A percentile compares a stretch with the other conserved stretches of the same genome.
Evolutionary conservation across 2,888 invertebrate genomes (phyloP).

Genomic region (Copidosoma aretas): DNA sequence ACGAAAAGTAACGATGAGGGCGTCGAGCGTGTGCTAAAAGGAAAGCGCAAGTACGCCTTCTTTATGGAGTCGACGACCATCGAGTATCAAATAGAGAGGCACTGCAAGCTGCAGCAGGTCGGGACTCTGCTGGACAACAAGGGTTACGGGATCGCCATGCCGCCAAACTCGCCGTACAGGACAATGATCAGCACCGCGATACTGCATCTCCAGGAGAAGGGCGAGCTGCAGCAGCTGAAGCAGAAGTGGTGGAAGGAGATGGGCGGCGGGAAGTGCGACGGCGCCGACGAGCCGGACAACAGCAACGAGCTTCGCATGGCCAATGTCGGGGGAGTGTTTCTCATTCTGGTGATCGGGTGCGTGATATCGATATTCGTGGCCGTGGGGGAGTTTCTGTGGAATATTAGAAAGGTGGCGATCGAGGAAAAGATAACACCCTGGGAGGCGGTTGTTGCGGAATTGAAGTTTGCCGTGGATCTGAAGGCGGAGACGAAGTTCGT

Average conservation of each 20-base stretch:
- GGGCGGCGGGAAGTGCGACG: conserved; percentile 67
- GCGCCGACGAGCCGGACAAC: conserved; percentile 56
- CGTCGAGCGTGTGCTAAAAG: conserved; percentile 85
- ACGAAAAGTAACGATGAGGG: conserved; percentile 87
- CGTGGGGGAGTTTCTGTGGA: conserved; percentile 84
- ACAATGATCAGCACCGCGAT: conserved; percentile 86
- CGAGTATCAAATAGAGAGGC: conserved; percentile 89
- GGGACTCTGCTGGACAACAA: conserved; percentile 93
- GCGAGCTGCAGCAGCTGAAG: conserved; percentile 80
- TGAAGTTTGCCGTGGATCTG: conserved; percentile 75
- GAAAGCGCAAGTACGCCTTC: conserved; percentile 90
- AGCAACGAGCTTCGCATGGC: conserved; percentile 76
- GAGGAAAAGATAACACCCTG: conserved; percentile 76
- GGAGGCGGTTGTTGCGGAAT: conserved; percentile 74
- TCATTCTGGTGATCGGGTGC: conserved; percentile 81
- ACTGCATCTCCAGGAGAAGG: conserved; percentile 87
- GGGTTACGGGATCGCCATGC: conserved; percentile 94
- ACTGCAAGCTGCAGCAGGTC: conserved; percentile 89
- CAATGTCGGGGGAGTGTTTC: conserved; percentile 91
- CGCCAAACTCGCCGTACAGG: conserved; percentile 75
- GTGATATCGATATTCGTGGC: conserved; percentile 76
- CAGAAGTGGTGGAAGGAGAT: conserved; percentile 89
- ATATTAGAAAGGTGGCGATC: conserved; percentile 78
- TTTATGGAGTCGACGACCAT: conserved; percentile 98
- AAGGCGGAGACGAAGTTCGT: conserved; percentile 79